Evolutionary conservation across 2,113 vertebrate genomes (phyloP), one percentile per base, ranked within the genome.

Genomic region (Crocuta crocuta): DNA sequence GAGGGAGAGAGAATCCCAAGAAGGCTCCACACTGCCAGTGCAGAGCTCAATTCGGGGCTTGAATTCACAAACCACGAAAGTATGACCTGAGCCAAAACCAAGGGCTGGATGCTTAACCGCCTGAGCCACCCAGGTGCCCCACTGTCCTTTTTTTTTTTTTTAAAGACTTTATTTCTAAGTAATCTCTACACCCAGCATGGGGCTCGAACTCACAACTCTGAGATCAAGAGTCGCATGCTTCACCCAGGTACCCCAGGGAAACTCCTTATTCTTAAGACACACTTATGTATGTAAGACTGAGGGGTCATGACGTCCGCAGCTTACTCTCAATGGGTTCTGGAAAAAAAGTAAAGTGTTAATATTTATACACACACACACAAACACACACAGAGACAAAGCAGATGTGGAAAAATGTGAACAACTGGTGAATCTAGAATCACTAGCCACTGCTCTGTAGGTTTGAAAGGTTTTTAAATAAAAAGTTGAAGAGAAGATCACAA

Each of bases 221-320:
- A 76, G 26, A 78, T 48, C 43, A 48, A 31, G 43, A 76, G 43
- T 78, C 43, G 28, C 15, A 2, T 4, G 43, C 74, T 48, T 26
- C 74, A 48, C 4, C 15, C 74, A 10, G 26, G 74, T 7, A 8
- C 43, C 43, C 74, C 74, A 68, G 61, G 73, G 66, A 91, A 83
- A 91, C 35, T 66, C 82, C 82, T 74, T 85, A 73, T 66, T 97
- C 84, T 83, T 35, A 53, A 81, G 82, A 87, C 84, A 11, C 50
- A 31, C 2, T 73, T 24, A 88, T 45, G 39, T 66, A 50, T 35
- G 81, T 82, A 96, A 89, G 92, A 92, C 73, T 73, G 24, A 95
- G 93, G 61, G 90, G 92, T 93, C 71, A 94, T 31, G 61, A 50
- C n/a, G 39, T 89, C 74, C 78, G 53, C 15, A 89, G 73, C 61